Evolutionary conservation across 2,113 vertebrate species (phyloP).

Genomic region (Syngnathus scovelli): DNA sequence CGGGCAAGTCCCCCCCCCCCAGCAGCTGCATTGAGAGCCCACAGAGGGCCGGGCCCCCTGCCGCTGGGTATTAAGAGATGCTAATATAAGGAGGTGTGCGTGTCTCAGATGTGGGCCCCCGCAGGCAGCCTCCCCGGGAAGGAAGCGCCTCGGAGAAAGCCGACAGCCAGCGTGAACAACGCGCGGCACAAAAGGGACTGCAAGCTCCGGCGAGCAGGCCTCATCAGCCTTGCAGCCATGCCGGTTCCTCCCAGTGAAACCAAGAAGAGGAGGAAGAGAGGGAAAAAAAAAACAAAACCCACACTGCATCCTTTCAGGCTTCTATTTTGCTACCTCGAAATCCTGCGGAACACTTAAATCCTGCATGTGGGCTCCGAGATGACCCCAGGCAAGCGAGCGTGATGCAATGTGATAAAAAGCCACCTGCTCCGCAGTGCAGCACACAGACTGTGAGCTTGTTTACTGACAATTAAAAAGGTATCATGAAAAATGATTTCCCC

Average conservation of each 20-base stretch:
- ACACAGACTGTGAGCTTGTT: conserved; percentile 33
- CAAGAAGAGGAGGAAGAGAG: conserved; percentile 8
- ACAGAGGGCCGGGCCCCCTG: conserved; percentile 57
- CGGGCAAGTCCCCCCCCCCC: conserved; percentile 6
- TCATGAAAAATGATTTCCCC: not conserved
- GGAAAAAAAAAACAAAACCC: conserved; percentile 13
- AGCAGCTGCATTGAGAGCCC: conserved; percentile 53
- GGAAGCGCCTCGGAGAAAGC: conserved; percentile 64
- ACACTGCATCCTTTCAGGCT: conserved; percentile 40
- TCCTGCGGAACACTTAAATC: conserved; percentile 48
- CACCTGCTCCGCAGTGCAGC: conserved; percentile 48
- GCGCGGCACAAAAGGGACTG: conserved; percentile 60
- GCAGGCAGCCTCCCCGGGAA: conserved; percentile 62
- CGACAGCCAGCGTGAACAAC: conserved; percentile 65
- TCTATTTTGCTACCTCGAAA: conserved; percentile 43
- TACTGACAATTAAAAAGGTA: conserved; percentile 16
- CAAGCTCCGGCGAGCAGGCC: conserved; percentile 44
- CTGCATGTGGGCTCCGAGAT: conserved; percentile 33
- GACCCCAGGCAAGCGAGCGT: conserved; percentile 47
- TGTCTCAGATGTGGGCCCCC: conserved; percentile 59
- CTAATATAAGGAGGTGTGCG: conserved; percentile 56
- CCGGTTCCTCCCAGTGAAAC: conserved; percentile 35
- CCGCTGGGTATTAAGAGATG: conserved; percentile 69
- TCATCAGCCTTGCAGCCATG: conserved; percentile 37
- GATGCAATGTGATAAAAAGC: conserved; percentile 44